Evolutionary conservation across 2,888 invertebrate species (phyloP).

Genomic region (Caradrina kadenii): DNA sequence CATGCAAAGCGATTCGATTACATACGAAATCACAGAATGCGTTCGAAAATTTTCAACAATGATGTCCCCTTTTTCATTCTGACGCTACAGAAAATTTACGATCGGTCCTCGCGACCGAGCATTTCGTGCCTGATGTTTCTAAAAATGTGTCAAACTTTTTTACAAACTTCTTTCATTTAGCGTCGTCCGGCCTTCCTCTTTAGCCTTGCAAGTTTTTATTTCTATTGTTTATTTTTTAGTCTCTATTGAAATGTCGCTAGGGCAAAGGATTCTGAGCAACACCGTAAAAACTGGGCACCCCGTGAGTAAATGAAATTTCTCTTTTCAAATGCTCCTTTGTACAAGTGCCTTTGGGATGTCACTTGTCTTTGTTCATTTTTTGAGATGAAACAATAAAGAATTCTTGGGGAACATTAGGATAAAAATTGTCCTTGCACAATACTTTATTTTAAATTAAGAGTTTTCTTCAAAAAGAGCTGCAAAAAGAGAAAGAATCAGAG

Average conservation of each 20-base stretch:
- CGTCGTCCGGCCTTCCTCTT: constrained; percentile 86
- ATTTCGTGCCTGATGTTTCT: constrained; percentile 89
- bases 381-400: constrained; percentile 36
- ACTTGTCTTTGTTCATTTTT: constrained; percentile 58
- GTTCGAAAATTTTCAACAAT: constrained; percentile 88
- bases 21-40: constrained; percentile 80
- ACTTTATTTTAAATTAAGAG: constrained; percentile 16
- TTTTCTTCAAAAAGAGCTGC: neutral
- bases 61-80: constrained; percentile 89
- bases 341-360: constrained; percentile 53
- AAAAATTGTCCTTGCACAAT: constrained; percentile 14
- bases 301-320: constrained; percentile 83
- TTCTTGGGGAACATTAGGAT: constrained; percentile 15
- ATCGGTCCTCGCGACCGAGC: constrained; percentile 84
- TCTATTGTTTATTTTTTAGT: constrained; percentile 88
- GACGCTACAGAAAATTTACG: constrained; percentile 89
- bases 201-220: constrained; percentile 85
- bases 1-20: constrained; percentile 78
- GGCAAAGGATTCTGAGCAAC: constrained; percentile 81
- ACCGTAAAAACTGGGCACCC: constrained; percentile 80
- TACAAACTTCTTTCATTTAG: constrained; percentile 90
- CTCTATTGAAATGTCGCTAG: constrained; percentile 86
- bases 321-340: constrained; percentile 72
- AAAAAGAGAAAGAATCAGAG: neutral
- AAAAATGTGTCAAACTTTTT: constrained; percentile 91